Base-by-base conservation (phyloP, 2,113 vertebrate species). In the Mixornis gularis region DNA sequence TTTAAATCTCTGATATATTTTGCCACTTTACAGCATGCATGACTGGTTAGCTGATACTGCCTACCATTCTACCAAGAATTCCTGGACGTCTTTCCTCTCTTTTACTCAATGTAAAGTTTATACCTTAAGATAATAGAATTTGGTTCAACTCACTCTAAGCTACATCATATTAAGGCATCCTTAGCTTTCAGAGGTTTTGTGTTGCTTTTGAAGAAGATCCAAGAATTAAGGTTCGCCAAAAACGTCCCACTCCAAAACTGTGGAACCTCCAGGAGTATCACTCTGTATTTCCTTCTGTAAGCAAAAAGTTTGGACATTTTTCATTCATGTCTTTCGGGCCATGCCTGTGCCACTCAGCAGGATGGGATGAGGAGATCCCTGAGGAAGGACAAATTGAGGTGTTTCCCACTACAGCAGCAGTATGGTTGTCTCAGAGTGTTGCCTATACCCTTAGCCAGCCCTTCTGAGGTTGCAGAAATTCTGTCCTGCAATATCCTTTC, bases 201-300 rank as follows among this genome's bases (percentile, higher is more conserved):
- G 26, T 85, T 79, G 30, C 49, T 72, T 85, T 85, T 72, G 76
- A 72, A 69, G 46, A 41, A 69, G 41, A 87, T 79, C 19, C 27
- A 87, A 32, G 30, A 82, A 48, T 40, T 29, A 85, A 60, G 10
- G 4, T 64, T 85, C 16, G 5, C 18, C 17, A 71, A 76, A 69
- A 81, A 79, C 29, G 4, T 11, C n/a, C 43, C 16, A 60, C 20
- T 16, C 13, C 19, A 16, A 83, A 90, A 12, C 26, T 3, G 0
- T 29, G 49, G 80, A 73, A 38, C 13, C 8, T n/a, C 51, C 29
- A 6, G 9, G 9, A 43, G 3, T 52, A 15, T 64, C 26, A 52
- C 53, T 48, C 41, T 66, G 16, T 17, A 40, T 79, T 79, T 71
- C 17, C 36, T 79, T 79, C 41, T 74, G 24, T n/a, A 85, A 60